Evolutionary conservation across 2,888 invertebrate genomes (phyloP), one percentile per base, ranked within the genome.

Genomic region (Hydropsyche betteni): DNA sequence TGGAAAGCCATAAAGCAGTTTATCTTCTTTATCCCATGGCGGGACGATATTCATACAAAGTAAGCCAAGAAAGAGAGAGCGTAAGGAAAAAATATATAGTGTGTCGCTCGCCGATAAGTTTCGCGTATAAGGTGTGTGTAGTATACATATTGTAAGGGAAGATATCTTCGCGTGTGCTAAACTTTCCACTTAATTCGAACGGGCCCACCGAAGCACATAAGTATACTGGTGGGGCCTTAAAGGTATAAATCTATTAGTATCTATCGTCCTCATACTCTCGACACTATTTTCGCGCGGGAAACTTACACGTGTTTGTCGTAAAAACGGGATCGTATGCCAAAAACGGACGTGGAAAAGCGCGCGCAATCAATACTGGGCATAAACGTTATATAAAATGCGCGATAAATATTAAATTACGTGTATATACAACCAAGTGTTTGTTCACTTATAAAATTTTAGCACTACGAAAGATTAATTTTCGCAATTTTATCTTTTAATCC

Each of bases 1-100:
- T 72, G 76, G 76, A 76, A 74, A 74, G 78, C 78, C 74, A 78
- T 78, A 78, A 78, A 78, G 71, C 74, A 78, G 74, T 76, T 78
- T 78, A 78, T 78, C 78, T 76, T 72, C 76, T 74, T 76, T 78
- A 77, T 77, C 75, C 77, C 68, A 71, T 64, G 53, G 16, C 69
- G 52, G 74, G 75, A 77, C 75, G 77, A 77, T 77, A 75, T 77
- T 77, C 75, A 70, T 77, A 77, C 74, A 75, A 77, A 77, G 70
- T 75, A 77, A 74, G 75, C 52, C 58, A 74, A 14, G 33, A 36
- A 58, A 58, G 16, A 16, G 16, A 55, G 55, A 14, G 55, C 5
- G 10, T n/a, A 55, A n/a, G 55, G 12, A 64, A 64, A 64, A 64
- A 64, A 36, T 6, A 64, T 24, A 33, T 10, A 24, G 10, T 16